Conservation (phyloP, 92 coral and sea anemone genomes). For the Porites evermanni region DNA sequence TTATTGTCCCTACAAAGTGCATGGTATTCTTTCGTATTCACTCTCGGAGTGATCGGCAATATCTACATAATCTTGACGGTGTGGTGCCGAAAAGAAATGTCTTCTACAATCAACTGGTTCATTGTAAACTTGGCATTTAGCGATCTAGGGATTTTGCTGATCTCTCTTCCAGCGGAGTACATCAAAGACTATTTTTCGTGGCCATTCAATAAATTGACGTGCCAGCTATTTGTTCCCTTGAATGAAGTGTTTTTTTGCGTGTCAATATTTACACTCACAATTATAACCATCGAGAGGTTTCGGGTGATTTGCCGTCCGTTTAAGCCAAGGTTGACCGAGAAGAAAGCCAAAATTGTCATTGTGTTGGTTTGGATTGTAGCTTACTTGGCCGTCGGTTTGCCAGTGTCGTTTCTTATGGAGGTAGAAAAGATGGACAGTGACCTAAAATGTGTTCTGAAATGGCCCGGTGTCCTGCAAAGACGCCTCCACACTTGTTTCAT, state of each 20-base stretch:
- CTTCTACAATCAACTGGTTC: constrained; percentile 80
- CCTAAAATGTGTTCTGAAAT: constrained; percentile 64
- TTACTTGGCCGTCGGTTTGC: constrained; percentile 80
- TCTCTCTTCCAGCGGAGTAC: constrained; percentile 76
- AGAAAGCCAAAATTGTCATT: constrained; percentile 70
- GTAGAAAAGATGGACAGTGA: constrained; percentile 58
- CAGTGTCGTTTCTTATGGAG: constrained; percentile 76
- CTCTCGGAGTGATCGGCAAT: constrained; percentile 81
- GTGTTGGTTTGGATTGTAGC: constrained; percentile 78
- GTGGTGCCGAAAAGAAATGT: constrained; percentile 67
- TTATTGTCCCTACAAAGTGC: constrained; percentile 71
- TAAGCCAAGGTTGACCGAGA: constrained; percentile 61
- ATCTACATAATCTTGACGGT: constrained; percentile 77
- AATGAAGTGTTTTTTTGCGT: constrained; percentile 91
- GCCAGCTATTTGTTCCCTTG: constrained; percentile 73
- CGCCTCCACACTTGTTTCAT: constrained; percentile 80
- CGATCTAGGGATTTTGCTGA: constrained; percentile 77
- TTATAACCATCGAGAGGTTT: constrained; percentile 82
- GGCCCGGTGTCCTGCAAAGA: constrained; percentile 70
- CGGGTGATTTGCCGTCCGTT: constrained; percentile 83
- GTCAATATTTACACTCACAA: constrained; percentile 79
- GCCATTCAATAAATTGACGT: constrained; percentile 81
- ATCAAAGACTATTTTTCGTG: constrained; percentile 79
- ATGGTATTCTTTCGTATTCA: constrained; percentile 85
- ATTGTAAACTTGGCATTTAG: constrained; percentile 87